These are phyloP conservation scores for Scaptomyza parva DNA, from an alignment of 2,888 invertebrate genomes.

Conservation along the genomic window DNA sequence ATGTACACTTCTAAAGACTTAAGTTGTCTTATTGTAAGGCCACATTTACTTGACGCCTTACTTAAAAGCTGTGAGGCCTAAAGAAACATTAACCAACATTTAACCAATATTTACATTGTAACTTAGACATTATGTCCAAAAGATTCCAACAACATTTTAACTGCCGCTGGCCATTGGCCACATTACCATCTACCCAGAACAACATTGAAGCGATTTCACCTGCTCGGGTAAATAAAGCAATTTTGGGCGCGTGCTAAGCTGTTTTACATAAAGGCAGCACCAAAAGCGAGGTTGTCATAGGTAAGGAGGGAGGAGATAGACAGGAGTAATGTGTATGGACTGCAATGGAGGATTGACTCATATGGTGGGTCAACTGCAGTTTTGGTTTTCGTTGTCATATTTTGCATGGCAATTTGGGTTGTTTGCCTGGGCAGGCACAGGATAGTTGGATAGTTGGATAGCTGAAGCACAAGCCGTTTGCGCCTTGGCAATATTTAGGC, in stretches of 20 bases:
- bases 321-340: neutral
- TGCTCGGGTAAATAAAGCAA: conserved; percentile 61
- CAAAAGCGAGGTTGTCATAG: conserved; percentile 23
- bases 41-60: neutral
- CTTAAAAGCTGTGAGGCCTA: conserved; percentile 29
- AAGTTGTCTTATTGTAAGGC: neutral
- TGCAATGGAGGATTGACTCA: conserved; percentile 60
- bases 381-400: conserved; percentile 52
- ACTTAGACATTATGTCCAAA: conserved; percentile 59
- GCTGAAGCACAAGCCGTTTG: conserved; percentile 28
- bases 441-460: too few relatives aligned
- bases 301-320: neutral
- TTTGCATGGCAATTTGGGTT: conserved; percentile 59
- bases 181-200: conserved; percentile 2
- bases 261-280: conserved; percentile 68
- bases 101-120: conserved; percentile 62
- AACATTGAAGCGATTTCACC: conserved; percentile 47
- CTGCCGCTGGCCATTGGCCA: conserved; percentile 36
- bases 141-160: conserved; percentile 12
- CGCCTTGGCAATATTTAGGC: conserved; percentile 67
- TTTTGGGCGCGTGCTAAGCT: conserved; percentile 65
- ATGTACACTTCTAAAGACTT: too few relatives aligned
- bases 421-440: conserved; percentile 44
- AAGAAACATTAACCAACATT: conserved; percentile 55
- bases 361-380: conserved; percentile 62